Conservation (phyloP, 2,888 invertebrate genomes). For the Pristionchus entomophagus region DNA sequence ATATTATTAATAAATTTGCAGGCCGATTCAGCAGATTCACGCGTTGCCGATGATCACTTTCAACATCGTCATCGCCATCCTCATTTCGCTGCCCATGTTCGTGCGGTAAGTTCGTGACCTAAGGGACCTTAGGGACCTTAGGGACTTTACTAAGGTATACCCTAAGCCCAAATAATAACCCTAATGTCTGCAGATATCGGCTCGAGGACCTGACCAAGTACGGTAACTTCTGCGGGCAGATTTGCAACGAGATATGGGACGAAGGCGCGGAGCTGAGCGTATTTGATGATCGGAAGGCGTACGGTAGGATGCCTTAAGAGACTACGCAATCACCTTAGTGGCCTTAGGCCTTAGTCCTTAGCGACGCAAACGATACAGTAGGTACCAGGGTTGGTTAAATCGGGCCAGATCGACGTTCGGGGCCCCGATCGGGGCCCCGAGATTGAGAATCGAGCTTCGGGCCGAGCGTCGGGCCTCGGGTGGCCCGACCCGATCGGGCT, state of each 20-base stretch:
- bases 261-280: conserved; percentile 53
- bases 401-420: too few species aligned
- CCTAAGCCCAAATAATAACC: neutral
- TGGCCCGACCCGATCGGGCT: too few species aligned
- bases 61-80: conserved; percentile 64
- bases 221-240: conserved; percentile 61
- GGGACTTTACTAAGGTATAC: too few species aligned
- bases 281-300: conserved; percentile 51
- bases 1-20: conserved; percentile 48
- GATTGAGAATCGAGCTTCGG: too few species aligned
- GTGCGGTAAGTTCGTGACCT: conserved; percentile 59
- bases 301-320: conserved; percentile 60
- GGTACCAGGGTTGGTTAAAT: too few species aligned
- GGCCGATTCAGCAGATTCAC: conserved; percentile 68
- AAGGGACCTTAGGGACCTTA: neutral
- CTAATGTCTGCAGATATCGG: neutral
- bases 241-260: conserved; percentile 74
- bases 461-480: too few species aligned
- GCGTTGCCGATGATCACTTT: conserved; percentile 69
- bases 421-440: too few species aligned
- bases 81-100: conserved; percentile 70
- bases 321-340: too few species aligned
- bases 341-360: too few species aligned
- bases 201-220: conserved; percentile 47
- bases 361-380: too few species aligned